Conservation (phyloP, 1,140 invertebrate species). For the Aporrectodea caliginosa region DNA sequence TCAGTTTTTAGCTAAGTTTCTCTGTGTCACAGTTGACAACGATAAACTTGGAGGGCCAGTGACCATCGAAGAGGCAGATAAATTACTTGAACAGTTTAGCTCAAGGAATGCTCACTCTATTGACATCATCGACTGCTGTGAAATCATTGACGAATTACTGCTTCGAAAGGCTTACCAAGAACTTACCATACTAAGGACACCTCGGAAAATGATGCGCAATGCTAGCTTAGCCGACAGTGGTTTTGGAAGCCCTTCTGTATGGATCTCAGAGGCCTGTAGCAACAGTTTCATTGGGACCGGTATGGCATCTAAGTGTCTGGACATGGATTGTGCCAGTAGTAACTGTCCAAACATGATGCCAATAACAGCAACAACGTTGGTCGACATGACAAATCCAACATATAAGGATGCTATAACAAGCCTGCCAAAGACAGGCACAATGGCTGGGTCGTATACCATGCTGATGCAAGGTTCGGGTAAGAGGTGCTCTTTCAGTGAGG, state of each 20-base stretch:
- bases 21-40: not conserved
- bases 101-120: not conserved
- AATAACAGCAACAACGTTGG: too few species aligned
- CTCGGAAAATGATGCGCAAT: not conserved
- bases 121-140: not conserved
- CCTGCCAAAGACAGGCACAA: too few species aligned
- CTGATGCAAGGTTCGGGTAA: too few species aligned
- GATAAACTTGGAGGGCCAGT: not conserved
- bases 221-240: not conserved
- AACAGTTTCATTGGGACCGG: too few species aligned
- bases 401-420: too few species aligned
- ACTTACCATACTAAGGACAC: not conserved
- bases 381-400: too few species aligned
- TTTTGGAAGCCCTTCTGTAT: not conserved
- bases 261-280: too few species aligned
- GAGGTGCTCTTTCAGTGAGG: too few species aligned
- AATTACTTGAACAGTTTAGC: not conserved
- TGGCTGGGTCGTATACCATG: too few species aligned
- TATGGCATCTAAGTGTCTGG: too few species aligned
- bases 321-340: too few species aligned
- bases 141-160: not conserved
- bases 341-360: too few species aligned
- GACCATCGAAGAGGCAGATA: not conserved
- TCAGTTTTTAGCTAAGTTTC: not conserved
- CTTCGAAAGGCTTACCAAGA: not conserved